Evolutionary conservation across 92 coral and sea anemone species (phyloP).

Genomic region (Phenganax stokvisi): DNA sequence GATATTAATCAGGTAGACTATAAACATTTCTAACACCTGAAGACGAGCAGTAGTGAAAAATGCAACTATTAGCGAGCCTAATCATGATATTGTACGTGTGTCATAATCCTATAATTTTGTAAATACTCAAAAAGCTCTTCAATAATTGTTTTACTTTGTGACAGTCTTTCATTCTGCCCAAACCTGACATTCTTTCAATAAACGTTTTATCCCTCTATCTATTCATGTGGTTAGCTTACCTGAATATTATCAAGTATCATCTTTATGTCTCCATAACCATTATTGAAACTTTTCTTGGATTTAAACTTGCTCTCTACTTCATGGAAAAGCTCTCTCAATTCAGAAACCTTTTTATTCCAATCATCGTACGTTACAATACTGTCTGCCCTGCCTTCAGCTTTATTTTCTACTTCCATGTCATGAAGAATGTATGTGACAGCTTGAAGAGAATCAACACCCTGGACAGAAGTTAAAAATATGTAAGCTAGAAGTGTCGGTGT

Average conservation of each 20-base stretch:
- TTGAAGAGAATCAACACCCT: conserved; percentile 38
- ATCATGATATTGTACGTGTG: no score
- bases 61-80: no score
- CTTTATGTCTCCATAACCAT: not conserved
- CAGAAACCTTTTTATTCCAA: conserved; percentile 27
- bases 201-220: no score
- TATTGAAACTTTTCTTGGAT: conserved; percentile 4
- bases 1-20: not conserved
- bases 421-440: conserved; percentile 25
- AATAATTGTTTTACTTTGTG: no score
- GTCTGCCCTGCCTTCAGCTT: not conserved
- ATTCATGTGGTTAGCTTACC: not conserved
- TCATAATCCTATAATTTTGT: no score
- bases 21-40: no score
- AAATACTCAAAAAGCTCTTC: no score
- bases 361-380: not conserved
- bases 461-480: not conserved
- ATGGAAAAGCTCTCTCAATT: not conserved
- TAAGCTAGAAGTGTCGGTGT: no score
- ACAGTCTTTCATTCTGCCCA: no score
- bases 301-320: conserved; percentile 25
- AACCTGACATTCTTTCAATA: no score
- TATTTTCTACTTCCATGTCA: conserved; percentile 15
- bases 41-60: no score
- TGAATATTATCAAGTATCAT: not conserved